Evolutionary conservation across 2,113 vertebrate species (phyloP).

Genomic region (Phalacrocorax brasilianus): DNA sequence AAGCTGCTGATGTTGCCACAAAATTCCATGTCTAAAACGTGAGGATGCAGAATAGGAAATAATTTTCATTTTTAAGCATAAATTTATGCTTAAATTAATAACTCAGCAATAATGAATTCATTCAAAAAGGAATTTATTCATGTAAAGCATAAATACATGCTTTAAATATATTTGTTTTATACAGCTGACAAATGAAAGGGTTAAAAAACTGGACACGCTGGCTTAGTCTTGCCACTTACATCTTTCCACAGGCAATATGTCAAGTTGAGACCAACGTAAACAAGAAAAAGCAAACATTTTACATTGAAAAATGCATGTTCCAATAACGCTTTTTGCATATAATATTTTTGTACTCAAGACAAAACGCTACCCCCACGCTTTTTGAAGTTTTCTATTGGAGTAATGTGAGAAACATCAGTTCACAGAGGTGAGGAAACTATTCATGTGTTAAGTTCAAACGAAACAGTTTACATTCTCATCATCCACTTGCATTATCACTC

Average conservation of each 20-base stretch:
- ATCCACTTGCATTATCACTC: neutral
- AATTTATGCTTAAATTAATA: no score
- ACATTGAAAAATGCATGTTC: neutral
- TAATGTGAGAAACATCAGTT: neutral
- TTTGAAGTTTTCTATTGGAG: neutral
- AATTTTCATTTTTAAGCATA: neutral
- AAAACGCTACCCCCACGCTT: neutral
- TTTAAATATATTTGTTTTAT: neutral
- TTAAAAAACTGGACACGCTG: neutral
- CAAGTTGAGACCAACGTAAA: neutral
- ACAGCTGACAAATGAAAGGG: neutral
- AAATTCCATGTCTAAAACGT: neutral
- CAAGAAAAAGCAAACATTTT: neutral
- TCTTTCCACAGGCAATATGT: neutral
- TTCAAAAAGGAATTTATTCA: no score
- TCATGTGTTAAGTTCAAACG: neutral
- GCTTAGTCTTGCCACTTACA: neutral
- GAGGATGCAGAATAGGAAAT: neutral
- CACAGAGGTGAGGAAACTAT: neutral
- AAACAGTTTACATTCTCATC: neutral
- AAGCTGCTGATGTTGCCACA: neutral
- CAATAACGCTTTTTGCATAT: neutral
- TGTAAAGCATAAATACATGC: no score
- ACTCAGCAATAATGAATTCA: no score
- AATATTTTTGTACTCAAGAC: neutral